Percentiles rank a stretch among this genome's conserved stretches.
These are phyloP conservation scores for Limnodromus scolopaceus DNA, from an alignment of 2,797 vertebrate genomes.

Conservation along the genomic window DNA sequence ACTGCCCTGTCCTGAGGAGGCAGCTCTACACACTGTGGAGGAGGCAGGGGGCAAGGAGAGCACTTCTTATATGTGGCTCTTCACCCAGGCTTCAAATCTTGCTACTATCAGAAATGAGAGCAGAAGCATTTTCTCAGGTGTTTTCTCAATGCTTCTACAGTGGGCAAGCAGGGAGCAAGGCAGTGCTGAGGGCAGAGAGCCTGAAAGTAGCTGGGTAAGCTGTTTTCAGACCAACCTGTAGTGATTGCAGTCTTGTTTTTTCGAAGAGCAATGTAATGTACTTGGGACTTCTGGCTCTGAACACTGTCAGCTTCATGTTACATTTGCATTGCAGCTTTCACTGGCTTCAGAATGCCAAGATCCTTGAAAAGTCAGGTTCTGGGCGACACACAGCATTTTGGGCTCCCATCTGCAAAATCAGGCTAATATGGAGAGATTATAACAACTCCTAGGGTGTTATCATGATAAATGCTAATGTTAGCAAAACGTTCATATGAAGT, in stretches of 20 bases:
- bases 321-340: background rate
- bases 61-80: background rate
- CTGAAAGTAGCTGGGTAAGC: background rate
- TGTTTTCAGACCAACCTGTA: background rate
- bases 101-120: background rate
- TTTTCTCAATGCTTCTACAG: background rate
- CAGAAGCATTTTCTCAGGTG: background rate
- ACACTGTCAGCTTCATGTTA: rapidly evolving
- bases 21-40: background rate
- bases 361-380: background rate
- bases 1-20: background rate
- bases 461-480: conserved; percentile 40
- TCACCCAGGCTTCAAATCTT: background rate
- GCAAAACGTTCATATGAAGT: background rate
- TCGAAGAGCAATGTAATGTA: background rate
- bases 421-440: background rate
- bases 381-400: background rate
- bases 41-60: rapidly evolving
- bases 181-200: background rate
- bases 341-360: background rate
- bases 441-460: background rate
- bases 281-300: background rate
- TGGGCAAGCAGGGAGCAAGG: background rate
- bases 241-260: background rate
- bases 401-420: background rate